These are phyloP conservation scores for Helicoverpa armigera DNA, from an alignment of 1,140 invertebrate genomes.

Conservation along the genomic window DNA sequence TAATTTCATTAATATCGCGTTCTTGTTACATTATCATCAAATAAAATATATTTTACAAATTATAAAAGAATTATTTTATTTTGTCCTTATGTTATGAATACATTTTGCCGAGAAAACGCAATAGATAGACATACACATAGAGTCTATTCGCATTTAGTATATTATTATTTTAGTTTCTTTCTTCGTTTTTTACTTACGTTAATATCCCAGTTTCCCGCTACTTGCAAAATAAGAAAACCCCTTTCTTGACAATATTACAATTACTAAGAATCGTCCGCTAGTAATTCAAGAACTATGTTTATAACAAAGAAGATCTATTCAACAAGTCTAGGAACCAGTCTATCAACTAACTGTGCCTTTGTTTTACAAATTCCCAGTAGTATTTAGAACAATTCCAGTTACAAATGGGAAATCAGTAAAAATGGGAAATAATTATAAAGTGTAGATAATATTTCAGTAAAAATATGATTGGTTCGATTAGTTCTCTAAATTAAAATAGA, in stretches of 20 bases:
- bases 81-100: too few relatives aligned
- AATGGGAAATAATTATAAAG: neutral
- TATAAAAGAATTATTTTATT: too few relatives aligned
- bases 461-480: neutral
- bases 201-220: neutral
- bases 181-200: neutral
- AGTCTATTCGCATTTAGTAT: too few relatives aligned
- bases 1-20: neutral
- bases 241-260: neutral
- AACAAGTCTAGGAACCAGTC: slow-evolving; percentile 3
- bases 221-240: neutral
- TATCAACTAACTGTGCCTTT: neutral
- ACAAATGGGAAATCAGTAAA: neutral
- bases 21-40: too few relatives aligned
- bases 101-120: too few relatives aligned
- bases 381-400: slow-evolving; percentile 1
- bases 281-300: slow-evolving; percentile 2
- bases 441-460: neutral
- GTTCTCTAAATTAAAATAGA: too few relatives aligned
- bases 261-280: neutral
- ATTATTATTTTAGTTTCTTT: too few relatives aligned
- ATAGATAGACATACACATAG: too few relatives aligned
- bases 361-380: neutral
- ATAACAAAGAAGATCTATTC: neutral
- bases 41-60: too few relatives aligned